Base-by-base conservation (phyloP, 2,113 vertebrate species). In the Nycticorax nycticorax region DNA sequence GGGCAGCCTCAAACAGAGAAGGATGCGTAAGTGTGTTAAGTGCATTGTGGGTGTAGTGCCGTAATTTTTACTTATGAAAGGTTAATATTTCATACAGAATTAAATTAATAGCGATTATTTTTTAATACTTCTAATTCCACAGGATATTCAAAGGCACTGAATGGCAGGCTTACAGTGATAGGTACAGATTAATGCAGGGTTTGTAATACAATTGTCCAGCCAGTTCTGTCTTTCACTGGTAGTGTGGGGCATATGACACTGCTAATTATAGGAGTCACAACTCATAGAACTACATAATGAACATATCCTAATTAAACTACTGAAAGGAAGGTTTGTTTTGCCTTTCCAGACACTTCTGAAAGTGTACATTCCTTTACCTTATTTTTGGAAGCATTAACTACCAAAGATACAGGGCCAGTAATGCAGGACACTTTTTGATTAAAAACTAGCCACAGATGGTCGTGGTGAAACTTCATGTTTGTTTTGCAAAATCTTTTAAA, bases 1-100 rank as follows among this genome's bases (percentile, higher is more conserved):
- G 97, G 96, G 92, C 93, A 97, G 84, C 89, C 93, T 96, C 86
- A 33, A 91, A 48, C 91, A 93, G 74, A 98, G 88, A 39, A 92
- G 89, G 48, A 96, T 3, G 83, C 9, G 98, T 98, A 79, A 98
- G 98, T 96, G 68, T 12, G 13, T 43, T 4, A 3, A 26, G 7
- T 30, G 39, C 2, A 0, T 10, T 26, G 6, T 2, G 67, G 28
- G 2, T 76, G 32, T 52, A 23, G 41, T 7, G 55, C n/a, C 2
- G 2, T 26, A n/a, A 9, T 6, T 79, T 73, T 64, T 24, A n/a
- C 17, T 77, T n/a, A 15, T 0, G 6, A 59, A 63, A 55, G 43
- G 19, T 50, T 43, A 22, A 7, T 59, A 18, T 50, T 80, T 92
- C 76, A 27, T 37, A 33, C 9, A 27, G 28, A 84, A 53, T 67